Conservation (phyloP, 2,113 vertebrate species). For the Bos javanicus region DNA sequence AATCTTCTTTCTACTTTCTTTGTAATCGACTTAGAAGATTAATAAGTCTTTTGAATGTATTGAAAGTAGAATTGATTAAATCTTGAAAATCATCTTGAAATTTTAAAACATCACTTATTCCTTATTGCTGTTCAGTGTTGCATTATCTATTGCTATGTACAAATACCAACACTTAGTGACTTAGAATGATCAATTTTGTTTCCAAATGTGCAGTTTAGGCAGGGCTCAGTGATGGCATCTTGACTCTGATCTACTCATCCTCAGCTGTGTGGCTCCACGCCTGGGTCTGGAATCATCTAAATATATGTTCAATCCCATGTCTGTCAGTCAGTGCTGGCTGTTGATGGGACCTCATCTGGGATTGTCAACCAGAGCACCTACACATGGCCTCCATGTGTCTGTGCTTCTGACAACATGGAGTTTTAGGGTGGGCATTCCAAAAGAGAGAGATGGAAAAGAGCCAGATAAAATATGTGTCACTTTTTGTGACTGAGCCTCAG, state of each 20-base stretch:
- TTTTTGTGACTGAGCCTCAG: not conserved
- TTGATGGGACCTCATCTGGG: not conserved
- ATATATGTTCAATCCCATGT: not conserved
- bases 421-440: not conserved
- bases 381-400: not conserved
- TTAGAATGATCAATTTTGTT: not conserved
- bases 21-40: not conserved
- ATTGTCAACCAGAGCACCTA: not conserved
- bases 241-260: not conserved
- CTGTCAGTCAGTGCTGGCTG: not conserved
- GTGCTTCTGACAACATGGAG: not conserved
- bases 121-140: not conserved
- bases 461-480: not conserved
- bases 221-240: not conserved
- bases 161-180: not conserved
- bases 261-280: not conserved
- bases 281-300: not conserved
- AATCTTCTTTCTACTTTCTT: not conserved
- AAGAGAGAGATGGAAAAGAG: not conserved
- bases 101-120: not conserved
- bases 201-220: not conserved
- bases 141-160: not conserved
- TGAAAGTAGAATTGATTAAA: not conserved
- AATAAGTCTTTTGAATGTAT: not conserved
- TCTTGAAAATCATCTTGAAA: not conserved